Conservation (phyloP, 1,140 invertebrate genomes). For the Anastrepha ludens region DNA sequence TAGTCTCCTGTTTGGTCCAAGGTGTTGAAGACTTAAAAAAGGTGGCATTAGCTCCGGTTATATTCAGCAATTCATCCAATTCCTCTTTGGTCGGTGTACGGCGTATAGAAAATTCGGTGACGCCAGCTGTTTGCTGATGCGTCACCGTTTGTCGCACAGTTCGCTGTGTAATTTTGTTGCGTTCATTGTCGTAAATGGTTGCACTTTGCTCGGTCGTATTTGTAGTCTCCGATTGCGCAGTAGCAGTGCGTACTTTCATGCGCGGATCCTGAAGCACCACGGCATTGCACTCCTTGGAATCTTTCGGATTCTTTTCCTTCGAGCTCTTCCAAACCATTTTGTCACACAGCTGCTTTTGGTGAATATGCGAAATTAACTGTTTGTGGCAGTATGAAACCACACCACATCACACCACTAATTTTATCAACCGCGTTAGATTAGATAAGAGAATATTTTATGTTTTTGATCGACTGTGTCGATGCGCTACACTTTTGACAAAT, state of each 20-base stretch:
- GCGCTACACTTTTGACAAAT: not conserved
- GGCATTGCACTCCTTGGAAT: constrained; percentile 45
- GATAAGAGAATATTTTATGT: not conserved
- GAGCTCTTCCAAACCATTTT: constrained; percentile 36
- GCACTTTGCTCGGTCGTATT: constrained; percentile 69
- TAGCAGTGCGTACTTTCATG: constrained; percentile 66
- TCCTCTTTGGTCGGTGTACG: constrained; percentile 66
- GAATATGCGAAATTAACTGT: not conserved
- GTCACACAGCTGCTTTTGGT: not conserved
- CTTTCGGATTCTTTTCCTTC: not conserved
- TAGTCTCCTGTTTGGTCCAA: constrained; percentile 62
- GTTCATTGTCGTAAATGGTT: constrained; percentile 67
- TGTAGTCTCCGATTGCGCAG: constrained; percentile 66
- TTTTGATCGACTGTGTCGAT: not conserved
- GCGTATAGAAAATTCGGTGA: constrained; percentile 67
- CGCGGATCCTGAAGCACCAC: constrained; percentile 67
- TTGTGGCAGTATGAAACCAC: not conserved
- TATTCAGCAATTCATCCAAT: constrained; percentile 62
- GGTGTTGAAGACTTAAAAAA: not conserved
- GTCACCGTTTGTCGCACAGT: constrained; percentile 69
- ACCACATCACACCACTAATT: not conserved
- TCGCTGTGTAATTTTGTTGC: constrained; percentile 64
- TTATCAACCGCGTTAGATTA: not conserved
- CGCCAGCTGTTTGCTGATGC: constrained; percentile 64
- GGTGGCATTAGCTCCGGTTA: not conserved